These are phyloP conservation scores for Aleadryas rufinucha DNA, from an alignment of 2,113 vertebrate genomes.

Conservation along the genomic window DNA sequence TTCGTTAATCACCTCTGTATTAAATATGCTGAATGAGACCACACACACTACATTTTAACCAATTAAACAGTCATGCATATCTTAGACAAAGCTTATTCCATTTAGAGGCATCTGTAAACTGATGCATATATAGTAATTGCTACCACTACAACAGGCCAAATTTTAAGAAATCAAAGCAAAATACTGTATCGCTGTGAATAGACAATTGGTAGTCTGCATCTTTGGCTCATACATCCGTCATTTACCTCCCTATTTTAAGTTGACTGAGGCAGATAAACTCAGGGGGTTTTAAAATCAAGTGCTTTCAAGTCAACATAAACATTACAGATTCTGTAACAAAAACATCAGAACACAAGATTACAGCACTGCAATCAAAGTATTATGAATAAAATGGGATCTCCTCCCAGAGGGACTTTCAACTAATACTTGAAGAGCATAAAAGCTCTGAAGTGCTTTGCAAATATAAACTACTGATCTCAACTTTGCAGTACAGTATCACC, in stretches of 20 bases:
- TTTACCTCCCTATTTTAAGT: background rate
- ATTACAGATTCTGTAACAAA: background rate
- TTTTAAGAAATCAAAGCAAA: slow-evolving; percentile 26
- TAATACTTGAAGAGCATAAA: background rate
- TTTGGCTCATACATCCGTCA: slow-evolving; percentile 40
- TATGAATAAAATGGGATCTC: background rate
- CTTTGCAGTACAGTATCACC: background rate
- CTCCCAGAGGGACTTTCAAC: background rate
- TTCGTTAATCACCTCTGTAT: slow-evolving; percentile 48
- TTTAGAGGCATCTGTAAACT: slow-evolving; percentile 49
- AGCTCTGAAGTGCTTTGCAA: slow-evolving; percentile 11
- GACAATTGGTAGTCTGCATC: background rate
- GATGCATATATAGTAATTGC: slow-evolving; percentile 37
- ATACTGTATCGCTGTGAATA: background rate
- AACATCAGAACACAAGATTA: background rate
- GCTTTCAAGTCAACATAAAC: slow-evolving; percentile 36
- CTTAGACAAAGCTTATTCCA: slow-evolving; percentile 43
- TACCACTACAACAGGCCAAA: slow-evolving; percentile 27
- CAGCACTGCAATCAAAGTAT: background rate
- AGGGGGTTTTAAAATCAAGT: slow-evolving; percentile 15
- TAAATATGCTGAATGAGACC: slow-evolving; percentile 56
- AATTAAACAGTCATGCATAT: slow-evolving; percentile 55
- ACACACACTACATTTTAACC: slow-evolving; percentile 49
- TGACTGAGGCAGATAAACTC: slow-evolving; percentile 23
- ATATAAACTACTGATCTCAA: background rate